phyloP scores from a whole-genome alignment of 2,113 vertebrate genomes.

The Channa maculata region DNA sequence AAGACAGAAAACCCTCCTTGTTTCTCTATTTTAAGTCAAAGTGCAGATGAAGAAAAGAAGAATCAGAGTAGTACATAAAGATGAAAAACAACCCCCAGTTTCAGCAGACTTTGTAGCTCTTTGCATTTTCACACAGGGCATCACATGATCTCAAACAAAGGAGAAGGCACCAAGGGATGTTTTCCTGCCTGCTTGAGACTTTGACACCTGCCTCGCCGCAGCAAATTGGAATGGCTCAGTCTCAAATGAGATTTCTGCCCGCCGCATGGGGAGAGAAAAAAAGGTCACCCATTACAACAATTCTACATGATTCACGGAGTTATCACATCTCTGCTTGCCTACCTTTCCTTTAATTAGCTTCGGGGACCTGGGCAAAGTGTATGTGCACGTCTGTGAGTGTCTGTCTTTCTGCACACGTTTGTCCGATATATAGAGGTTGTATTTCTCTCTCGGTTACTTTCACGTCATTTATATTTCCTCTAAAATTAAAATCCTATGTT shows the following conservation, averaged over 20 bases:
- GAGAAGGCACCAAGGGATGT: constrained; percentile 76
- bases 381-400: constrained; percentile 26
- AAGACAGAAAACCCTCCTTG: constrained; percentile 69
- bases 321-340: constrained; percentile 77
- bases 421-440: constrained; percentile 34
- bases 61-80: constrained; percentile 29
- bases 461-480: constrained; percentile 37
- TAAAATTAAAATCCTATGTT: constrained; percentile 66
- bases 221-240: constrained; percentile 80
- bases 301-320: constrained; percentile 82
- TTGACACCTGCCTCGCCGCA: constrained; percentile 81
- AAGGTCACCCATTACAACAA: constrained; percentile 81
- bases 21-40: constrained; percentile 57
- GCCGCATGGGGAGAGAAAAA: constrained; percentile 69
- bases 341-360: constrained; percentile 83
- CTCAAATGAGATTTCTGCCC: constrained; percentile 81
- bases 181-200: constrained; percentile 82
- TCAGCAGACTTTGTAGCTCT: constrained; percentile 59
- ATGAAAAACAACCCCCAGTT: constrained; percentile 51
- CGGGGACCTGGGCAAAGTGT: constrained; percentile 75
- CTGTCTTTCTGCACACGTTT: constrained; percentile 23
- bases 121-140: constrained; percentile 73
- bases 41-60: constrained; percentile 35
- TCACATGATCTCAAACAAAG: constrained; percentile 78
- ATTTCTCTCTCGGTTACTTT: constrained; percentile 44